phyloP scores from a whole-genome alignment of 2,888 invertebrate genomes.

The Amblyjoppa proteus region DNA sequence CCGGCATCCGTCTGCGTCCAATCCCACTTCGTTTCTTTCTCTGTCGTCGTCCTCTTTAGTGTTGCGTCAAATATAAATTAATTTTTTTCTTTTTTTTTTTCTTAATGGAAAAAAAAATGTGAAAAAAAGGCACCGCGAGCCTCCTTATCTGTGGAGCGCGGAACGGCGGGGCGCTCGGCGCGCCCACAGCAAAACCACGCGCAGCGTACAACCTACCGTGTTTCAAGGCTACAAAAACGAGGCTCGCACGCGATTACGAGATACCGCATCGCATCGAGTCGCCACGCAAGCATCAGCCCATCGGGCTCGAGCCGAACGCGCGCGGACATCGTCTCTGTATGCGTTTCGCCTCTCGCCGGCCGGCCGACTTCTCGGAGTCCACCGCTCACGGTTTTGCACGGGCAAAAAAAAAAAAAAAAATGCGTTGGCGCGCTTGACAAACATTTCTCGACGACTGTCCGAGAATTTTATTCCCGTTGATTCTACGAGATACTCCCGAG shows the following conservation, averaged over 20 bases:
- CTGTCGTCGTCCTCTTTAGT: not conserved
- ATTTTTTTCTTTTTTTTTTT: not conserved
- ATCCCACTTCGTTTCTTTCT: constrained; percentile 17
- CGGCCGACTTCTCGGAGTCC: constrained; percentile 56
- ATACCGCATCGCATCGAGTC: constrained; percentile 73
- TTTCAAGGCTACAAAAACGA: constrained; percentile 54
- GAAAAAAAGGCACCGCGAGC: constrained; percentile 12
- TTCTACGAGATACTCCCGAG: not conserved
- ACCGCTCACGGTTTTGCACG: constrained; percentile 23
- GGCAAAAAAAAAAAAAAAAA: not conserved
- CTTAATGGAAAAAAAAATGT: too few relatives aligned
- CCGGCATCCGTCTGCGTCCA: not conserved
- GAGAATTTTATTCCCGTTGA: not conserved
- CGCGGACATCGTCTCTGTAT: constrained; percentile 19
- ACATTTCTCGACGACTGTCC: not conserved
- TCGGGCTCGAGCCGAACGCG: not conserved
- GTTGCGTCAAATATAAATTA: not conserved
- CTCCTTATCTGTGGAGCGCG: constrained; percentile 40
- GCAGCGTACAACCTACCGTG: constrained; percentile 20
- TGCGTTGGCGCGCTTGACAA: not conserved
- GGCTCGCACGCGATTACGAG: constrained; percentile 80
- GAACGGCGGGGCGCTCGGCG: constrained; percentile 75
- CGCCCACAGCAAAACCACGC: constrained; percentile 69
- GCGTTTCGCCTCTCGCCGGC: constrained; percentile 45
- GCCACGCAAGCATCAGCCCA: constrained; percentile 72